Evolutionary conservation across 2,113 vertebrate genomes (phyloP).

Genomic region (Bubo blakistoni): DNA sequence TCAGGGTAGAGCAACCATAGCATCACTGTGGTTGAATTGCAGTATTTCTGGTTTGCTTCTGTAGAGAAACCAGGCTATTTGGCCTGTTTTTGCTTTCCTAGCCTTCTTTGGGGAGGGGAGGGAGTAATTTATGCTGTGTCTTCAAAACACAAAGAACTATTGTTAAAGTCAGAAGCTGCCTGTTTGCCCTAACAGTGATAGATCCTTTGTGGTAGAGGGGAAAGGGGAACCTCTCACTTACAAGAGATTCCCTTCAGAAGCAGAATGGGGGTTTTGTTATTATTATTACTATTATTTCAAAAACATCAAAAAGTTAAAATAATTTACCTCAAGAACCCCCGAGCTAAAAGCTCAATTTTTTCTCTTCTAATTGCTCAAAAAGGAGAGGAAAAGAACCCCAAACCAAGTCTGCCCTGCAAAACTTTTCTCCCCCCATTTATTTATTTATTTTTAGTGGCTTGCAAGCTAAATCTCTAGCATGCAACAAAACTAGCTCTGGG

Average conservation of each 20-base stretch:
- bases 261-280: neutral
- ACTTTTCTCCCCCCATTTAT: neutral
- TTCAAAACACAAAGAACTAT: conserved; percentile 23
- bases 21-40: neutral
- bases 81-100: neutral
- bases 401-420: neutral
- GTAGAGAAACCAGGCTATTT: neutral
- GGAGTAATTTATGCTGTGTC: neutral
- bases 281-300: neutral
- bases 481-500: neutral
- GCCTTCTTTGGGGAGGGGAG: neutral
- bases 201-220: neutral
- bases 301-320: neutral
- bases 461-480: neutral
- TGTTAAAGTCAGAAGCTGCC: neutral
- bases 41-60: neutral
- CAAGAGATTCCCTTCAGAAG: neutral
- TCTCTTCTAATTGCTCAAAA: neutral
- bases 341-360: neutral
- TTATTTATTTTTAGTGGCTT: neutral
- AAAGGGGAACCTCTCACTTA: neutral
- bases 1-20: neutral
- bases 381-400: neutral
- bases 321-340: neutral
- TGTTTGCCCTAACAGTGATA: neutral